Conservation (phyloP, 2,888 invertebrate species). For the Anarsia innoxiella region DNA sequence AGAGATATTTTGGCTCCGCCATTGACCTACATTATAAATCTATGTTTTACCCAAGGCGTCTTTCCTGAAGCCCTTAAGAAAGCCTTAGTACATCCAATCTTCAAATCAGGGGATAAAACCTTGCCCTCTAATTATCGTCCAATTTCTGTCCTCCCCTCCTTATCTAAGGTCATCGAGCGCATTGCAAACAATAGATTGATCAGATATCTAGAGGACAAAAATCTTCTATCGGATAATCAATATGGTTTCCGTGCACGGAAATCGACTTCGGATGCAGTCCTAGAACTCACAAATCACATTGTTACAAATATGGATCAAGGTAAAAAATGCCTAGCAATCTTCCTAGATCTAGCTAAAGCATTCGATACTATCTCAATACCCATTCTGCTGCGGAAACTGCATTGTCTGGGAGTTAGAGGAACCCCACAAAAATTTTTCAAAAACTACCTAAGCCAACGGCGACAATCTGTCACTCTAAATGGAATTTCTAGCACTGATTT, state of each 20-base stretch:
- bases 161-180: slow-evolving; percentile 6
- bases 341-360: slow-evolving; percentile 11
- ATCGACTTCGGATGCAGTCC: slow-evolving; percentile 6
- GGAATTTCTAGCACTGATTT: not conserved
- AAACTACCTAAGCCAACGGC: slow-evolving; percentile 11
- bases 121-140: slow-evolving; percentile 2
- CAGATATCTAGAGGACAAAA: not conserved
- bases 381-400: slow-evolving; percentile 14
- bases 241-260: slow-evolving; percentile 5
- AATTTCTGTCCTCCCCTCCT: slow-evolving; percentile 3
- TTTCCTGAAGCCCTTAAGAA: slow-evolving; percentile 3
- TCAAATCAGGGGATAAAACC: not conserved
- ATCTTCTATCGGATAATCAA: not conserved
- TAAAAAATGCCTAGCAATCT: not conserved
- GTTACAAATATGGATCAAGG: not conserved
- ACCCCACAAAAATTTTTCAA: slow-evolving; percentile 10
- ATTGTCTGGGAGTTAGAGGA: slow-evolving; percentile 14
- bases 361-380: slow-evolving; percentile 15
- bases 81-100: slow-evolving; percentile 4
- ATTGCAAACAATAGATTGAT: slow-evolving; percentile 1
- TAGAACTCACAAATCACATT: not conserved
- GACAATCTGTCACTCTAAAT: slow-evolving; percentile 10
- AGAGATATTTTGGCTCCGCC: not conserved
- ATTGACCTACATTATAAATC: not conserved
- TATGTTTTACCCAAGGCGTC: not conserved